A percentile compares a stretch with the other conserved stretches of the same genome.
phyloP scores from a whole-genome alignment of 2,797 vertebrate species.

The Corythornis leucogaster region DNA sequence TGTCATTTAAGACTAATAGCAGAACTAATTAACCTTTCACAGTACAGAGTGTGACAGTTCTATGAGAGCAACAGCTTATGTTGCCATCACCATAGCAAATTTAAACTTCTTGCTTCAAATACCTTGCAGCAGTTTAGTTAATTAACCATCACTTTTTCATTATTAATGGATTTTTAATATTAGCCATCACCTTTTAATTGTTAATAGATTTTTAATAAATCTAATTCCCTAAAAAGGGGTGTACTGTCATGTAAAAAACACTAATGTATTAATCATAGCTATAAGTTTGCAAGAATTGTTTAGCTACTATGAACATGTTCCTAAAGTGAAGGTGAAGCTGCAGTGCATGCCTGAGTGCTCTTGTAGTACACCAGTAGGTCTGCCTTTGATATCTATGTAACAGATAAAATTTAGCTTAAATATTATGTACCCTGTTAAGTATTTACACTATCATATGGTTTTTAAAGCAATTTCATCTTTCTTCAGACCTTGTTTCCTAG shows the following conservation, averaged over 20 bases:
- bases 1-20: not conserved
- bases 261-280: not conserved
- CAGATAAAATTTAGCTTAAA: not conserved
- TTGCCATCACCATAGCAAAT: not conserved
- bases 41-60: not conserved
- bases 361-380: not conserved
- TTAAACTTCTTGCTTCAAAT: not conserved
- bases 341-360: not conserved
- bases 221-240: not conserved
- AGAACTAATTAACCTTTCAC: not conserved
- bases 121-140: not conserved
- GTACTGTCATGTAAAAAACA: not conserved
- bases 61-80: not conserved
- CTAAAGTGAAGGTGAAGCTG: not conserved
- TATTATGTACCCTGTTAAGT: not conserved
- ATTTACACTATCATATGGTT: not conserved
- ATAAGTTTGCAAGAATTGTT: not conserved
- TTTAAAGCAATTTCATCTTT: not conserved
- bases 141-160: not conserved
- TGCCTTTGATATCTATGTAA: not conserved
- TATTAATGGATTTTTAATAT: not conserved
- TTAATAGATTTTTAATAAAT: not conserved
- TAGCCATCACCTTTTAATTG: not conserved
- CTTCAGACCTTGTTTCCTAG: not conserved
- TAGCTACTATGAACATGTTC: not conserved